A percentile compares a stretch with the other conserved stretches of the same genome.
phyloP scores from a whole-genome alignment of 2,888 invertebrate genomes.

The Coleophora deauratella region DNA sequence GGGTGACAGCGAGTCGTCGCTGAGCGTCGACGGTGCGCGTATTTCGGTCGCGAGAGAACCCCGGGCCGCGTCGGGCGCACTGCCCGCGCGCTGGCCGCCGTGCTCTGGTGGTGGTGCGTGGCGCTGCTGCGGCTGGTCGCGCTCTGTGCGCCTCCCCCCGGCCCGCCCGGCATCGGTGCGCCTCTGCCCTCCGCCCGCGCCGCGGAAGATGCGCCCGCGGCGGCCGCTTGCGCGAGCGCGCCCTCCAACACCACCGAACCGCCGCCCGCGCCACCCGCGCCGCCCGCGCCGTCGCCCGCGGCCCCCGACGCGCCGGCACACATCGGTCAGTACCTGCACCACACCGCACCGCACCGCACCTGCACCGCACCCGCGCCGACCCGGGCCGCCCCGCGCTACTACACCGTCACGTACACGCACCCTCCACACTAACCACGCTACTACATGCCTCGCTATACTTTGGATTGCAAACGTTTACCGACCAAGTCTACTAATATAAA shows the following conservation, averaged over 20 bases:
- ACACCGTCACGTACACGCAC: constrained; percentile 4
- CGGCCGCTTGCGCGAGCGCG: constrained; percentile 61
- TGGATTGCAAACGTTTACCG: too few relatives aligned
- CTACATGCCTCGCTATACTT: too few relatives aligned
- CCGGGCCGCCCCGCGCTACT: constrained; percentile 9
- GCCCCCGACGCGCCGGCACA: constrained; percentile 37
- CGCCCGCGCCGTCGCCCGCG: constrained; percentile 31
- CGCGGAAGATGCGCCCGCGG: constrained; percentile 60
- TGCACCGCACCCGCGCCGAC: constrained; percentile 16
- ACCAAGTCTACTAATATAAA: too few relatives aligned
- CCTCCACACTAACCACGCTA: too few relatives aligned
- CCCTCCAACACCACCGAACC: constrained; percentile 54
- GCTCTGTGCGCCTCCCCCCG: constrained; percentile 67
- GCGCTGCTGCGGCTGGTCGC: constrained; percentile 72
- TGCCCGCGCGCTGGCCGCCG: constrained; percentile 72
- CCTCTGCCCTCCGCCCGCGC: constrained; percentile 59
- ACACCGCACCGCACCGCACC: constrained; percentile 15
- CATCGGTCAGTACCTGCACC: constrained; percentile 51
- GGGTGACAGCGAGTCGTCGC: constrained; percentile 41
- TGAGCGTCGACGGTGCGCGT: constrained; percentile 60
- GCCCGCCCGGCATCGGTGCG: constrained; percentile 52
- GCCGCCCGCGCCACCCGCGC: constrained; percentile 21
- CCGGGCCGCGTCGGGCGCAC: constrained; percentile 66
- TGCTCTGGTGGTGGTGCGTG: constrained; percentile 72
- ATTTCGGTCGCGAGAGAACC: constrained; percentile 66